These are phyloP conservation scores for Aptenodytes forsteri DNA, from an alignment of 2,113 vertebrate species.

Conservation along the genomic window DNA sequence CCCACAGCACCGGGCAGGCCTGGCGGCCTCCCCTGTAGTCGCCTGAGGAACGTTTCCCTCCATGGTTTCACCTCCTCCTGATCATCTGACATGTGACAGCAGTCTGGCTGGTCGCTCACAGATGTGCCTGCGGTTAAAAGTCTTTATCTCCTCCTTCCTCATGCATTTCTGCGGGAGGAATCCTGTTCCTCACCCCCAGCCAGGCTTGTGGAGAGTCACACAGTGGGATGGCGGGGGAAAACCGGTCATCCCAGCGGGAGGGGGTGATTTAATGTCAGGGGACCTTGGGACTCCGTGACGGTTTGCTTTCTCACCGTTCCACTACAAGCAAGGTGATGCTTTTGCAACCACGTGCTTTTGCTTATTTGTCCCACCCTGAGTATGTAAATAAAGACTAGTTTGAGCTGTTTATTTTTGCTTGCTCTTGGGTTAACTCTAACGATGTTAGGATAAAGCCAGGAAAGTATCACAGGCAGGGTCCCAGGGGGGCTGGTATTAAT, in stretches of 20 bases:
- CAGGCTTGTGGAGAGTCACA: background rate
- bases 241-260: background rate
- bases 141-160: background rate
- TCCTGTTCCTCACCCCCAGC: background rate
- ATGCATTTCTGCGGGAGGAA: background rate
- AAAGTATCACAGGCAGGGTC: background rate
- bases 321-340: background rate
- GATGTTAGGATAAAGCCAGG: background rate
- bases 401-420: background rate
- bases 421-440: background rate
- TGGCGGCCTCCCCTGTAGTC: accelerated
- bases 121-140: accelerated
- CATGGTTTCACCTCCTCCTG: too few species aligned
- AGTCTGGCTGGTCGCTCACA: background rate
- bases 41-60: accelerated
- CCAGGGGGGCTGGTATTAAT: background rate
- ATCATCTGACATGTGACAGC: background rate
- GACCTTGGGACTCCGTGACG: background rate
- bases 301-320: background rate
- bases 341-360: background rate
- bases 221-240: background rate
- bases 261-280: background rate
- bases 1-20: background rate
- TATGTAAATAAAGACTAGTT: background rate
- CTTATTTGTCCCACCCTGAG: background rate